Evolutionary conservation across 2,888 invertebrate genomes (phyloP), one percentile per base, ranked within the genome.

Genomic region (Trimorus sp.): DNA sequence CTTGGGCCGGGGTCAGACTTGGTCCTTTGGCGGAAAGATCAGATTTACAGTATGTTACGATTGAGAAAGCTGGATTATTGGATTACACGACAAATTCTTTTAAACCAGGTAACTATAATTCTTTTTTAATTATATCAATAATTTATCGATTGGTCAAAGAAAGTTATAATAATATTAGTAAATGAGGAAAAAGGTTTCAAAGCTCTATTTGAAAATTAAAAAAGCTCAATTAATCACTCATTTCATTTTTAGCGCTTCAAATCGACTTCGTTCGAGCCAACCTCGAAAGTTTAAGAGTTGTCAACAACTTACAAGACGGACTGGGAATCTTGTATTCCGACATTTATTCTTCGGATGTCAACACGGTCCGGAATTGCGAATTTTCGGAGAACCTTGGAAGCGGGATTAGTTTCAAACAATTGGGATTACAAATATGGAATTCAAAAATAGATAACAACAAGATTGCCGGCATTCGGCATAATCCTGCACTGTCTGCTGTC

Each of bases 261-360:
- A 96, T 97, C 85, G 97, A 97, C 89, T 96, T 97, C 87, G 95
- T 96, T 0, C 93, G 96, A 14, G 97, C 97, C 87, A 95, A 96
- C 85, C 92, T 97, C 85, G 97, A 97, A 91, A 96, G 95, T 87
- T 94, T 97, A 2, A 94, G 95, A 86, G 94, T 99, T 15, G 93
- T 94, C 0, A 95, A 98, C 88, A 99, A 98, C 90, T 95, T 96
- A 68, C 96, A 97, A 87, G 98, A 98, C 89, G 99, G 99, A 0
- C 93, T 99, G 38, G 98, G 98, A 40, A 94, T 99, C 51, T 93
- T 98, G 79, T 99, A 98, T 92, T 97, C 98, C 0, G 98, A 99
- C 92, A 40, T 40, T 40, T 40, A 40, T 90, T 96, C 97, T 36
- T 95, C 96, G 1, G 96, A 96, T 89, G 94, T 96, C 4, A 97